phyloP scores from a whole-genome alignment of 30 jellyfish, hydroid and myxozoan species.

The Hydractinia symbiolongicarpus region DNA sequence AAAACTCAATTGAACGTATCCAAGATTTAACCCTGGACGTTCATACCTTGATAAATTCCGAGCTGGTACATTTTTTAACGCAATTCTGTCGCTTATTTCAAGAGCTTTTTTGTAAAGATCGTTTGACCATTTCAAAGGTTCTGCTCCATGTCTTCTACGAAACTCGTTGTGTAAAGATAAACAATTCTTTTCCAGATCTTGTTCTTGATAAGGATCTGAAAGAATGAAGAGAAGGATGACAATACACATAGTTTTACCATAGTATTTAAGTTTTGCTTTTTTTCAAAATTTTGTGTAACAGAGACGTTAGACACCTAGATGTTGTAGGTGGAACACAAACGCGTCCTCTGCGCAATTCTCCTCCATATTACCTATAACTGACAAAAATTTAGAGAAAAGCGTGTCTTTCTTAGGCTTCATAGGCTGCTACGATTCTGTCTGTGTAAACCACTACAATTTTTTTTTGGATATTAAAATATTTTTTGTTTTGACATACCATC shows the following conservation, averaged over 20 bases:
- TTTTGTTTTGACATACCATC: slow-evolving; percentile 18
- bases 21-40: slow-evolving; percentile 48
- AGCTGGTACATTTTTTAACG: slow-evolving; percentile 38
- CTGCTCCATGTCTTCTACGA: slow-evolving; percentile 72
- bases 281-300: no score
- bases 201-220: not conserved
- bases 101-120: slow-evolving; percentile 53
- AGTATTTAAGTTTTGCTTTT: no score
- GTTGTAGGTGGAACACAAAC: no score
- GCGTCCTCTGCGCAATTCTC: no score
- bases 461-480: no score
- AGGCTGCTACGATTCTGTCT: no score
- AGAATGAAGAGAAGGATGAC: not conserved
- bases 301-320: no score
- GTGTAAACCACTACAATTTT: no score
- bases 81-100: slow-evolving; percentile 50
- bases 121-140: slow-evolving; percentile 53
- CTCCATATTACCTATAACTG: no score
- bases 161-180: slow-evolving; percentile 54
- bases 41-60: slow-evolving; percentile 42
- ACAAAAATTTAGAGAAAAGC: no score
- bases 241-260: no score
- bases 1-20: not conserved
- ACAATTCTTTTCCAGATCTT: slow-evolving; percentile 37
- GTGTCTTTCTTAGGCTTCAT: no score